Conservation (phyloP, 1,140 invertebrate species). For the Callitettix versicolor region DNA sequence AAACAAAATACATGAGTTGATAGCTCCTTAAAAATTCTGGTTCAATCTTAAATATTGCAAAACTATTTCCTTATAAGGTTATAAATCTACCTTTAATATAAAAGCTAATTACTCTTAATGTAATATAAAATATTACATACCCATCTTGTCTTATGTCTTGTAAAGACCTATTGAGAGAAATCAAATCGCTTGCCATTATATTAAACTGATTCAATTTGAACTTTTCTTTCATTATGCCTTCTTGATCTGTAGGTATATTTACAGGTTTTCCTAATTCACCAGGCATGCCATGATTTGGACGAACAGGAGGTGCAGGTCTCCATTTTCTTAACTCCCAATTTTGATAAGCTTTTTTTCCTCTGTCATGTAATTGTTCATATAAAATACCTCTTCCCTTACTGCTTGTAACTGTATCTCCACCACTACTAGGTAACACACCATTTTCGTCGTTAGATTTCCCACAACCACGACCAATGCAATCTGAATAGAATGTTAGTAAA, state of each 20-base stretch:
- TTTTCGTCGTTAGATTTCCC: neutral
- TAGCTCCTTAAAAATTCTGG: too few species aligned
- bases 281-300: slow-evolving; percentile 46
- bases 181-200: slow-evolving; percentile 92
- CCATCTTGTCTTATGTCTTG: slow-evolving; percentile 86
- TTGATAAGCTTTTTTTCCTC: slow-evolving; percentile 32
- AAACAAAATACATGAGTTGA: too few species aligned
- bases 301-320: slow-evolving; percentile 56
- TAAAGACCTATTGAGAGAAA: slow-evolving; percentile 89
- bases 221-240: slow-evolving; percentile 83
- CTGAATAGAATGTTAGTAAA: slow-evolving; percentile 86
- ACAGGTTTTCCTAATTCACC: slow-evolving; percentile 88
- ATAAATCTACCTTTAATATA: too few species aligned
- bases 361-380: slow-evolving; percentile 22
- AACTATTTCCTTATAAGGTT: too few species aligned
- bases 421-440: neutral
- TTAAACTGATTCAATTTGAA: slow-evolving; percentile 99
- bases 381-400: slow-evolving; percentile 24
- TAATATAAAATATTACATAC: too few species aligned
- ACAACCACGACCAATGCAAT: slow-evolving; percentile 47
- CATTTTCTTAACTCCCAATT: slow-evolving; percentile 52
- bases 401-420: slow-evolving; percentile 10
- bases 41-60: too few species aligned
- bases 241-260: slow-evolving; percentile 69
- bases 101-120: too few species aligned